Evolutionary conservation across 92 coral and sea anemone species (phyloP).

Genomic region (Parazoanthus swiftii): DNA sequence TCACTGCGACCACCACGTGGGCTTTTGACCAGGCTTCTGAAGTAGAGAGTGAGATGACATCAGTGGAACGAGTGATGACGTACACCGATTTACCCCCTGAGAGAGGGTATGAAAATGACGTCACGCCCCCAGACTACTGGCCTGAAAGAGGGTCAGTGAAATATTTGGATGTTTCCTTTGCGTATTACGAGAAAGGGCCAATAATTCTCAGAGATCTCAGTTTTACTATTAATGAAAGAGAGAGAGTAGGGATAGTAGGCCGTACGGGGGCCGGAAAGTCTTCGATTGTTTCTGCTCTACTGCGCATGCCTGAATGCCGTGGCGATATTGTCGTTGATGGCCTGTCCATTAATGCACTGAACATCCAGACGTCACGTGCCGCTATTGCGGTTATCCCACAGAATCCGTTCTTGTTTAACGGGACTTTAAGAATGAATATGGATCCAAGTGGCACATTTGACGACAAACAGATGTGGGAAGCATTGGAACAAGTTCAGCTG

Average conservation of each 20-base stretch:
- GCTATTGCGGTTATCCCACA: constrained; percentile 16
- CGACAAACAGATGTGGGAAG: background rate
- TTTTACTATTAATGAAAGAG: background rate
- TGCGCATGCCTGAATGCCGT: constrained; percentile 20
- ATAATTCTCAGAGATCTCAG: constrained; percentile 5
- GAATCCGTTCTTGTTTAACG: constrained; percentile 15
- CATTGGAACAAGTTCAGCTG: constrained; percentile 11
- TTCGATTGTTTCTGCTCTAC: background rate
- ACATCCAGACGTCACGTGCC: background rate
- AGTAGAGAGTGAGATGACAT: constrained; percentile 15
- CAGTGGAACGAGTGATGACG: constrained; percentile 5
- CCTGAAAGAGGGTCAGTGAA: background rate
- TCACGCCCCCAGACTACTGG: constrained; percentile 9
- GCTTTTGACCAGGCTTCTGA: background rate
- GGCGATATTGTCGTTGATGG: constrained; percentile 16
- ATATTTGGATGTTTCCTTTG: constrained; percentile 9
- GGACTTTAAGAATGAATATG: constrained; percentile 15
- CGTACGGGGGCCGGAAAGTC: constrained; percentile 24
- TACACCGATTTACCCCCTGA: background rate
- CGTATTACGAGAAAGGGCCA: constrained; percentile 1
- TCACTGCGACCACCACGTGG: background rate
- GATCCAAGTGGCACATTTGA: constrained; percentile 16
- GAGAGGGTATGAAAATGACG: constrained; percentile 1
- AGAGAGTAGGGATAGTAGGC: constrained; percentile 14
- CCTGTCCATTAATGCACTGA: background rate